Percentiles rank a stretch among this genome's conserved stretches.
These are phyloP conservation scores for Abscondita cerata DNA, from an alignment of 2,888 invertebrate species.

Conservation along the genomic window DNA sequence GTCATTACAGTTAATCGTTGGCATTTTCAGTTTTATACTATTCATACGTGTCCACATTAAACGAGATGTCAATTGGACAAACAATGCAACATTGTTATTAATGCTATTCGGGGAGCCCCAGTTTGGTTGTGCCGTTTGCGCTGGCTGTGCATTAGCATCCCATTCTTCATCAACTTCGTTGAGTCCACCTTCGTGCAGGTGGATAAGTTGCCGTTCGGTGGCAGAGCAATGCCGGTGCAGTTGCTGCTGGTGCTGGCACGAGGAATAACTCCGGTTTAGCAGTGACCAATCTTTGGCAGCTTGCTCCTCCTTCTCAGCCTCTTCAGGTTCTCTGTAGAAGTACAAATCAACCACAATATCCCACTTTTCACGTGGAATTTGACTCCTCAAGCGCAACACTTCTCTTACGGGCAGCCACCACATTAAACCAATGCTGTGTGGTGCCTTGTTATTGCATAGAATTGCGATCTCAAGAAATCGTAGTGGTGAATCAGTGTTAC, in stretches of 20 bases:
- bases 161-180: conserved; percentile 66
- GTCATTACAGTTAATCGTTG: too few species aligned
- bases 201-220: conserved; percentile 51
- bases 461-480: conserved; percentile 98
- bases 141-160: conserved; percentile 59
- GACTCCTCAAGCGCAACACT: conserved; percentile 89
- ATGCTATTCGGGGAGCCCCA: conserved; percentile 70
- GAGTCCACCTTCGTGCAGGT: conserved; percentile 58
- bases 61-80: too few species aligned
- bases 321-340: conserved; percentile 99
- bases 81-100: conserved; percentile 40
- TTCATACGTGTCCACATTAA: too few species aligned
- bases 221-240: conserved; percentile 51
- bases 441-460: conserved; percentile 98
- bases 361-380: conserved; percentile 94
- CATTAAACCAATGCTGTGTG: conserved; percentile 97
- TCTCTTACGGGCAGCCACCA: conserved; percentile 99
- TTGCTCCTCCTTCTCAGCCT: conserved; percentile 96
- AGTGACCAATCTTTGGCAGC: conserved; percentile 78
- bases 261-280: conserved; percentile 58
- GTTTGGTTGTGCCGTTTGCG: conserved; percentile 60
- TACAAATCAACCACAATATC: conserved; percentile 98
- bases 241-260: conserved; percentile 52
- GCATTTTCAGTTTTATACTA: too few species aligned
- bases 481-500: conserved; percentile 97